Conservation (phyloP, 2,113 vertebrate genomes). For the Cyprinodon brontotheroides region DNA sequence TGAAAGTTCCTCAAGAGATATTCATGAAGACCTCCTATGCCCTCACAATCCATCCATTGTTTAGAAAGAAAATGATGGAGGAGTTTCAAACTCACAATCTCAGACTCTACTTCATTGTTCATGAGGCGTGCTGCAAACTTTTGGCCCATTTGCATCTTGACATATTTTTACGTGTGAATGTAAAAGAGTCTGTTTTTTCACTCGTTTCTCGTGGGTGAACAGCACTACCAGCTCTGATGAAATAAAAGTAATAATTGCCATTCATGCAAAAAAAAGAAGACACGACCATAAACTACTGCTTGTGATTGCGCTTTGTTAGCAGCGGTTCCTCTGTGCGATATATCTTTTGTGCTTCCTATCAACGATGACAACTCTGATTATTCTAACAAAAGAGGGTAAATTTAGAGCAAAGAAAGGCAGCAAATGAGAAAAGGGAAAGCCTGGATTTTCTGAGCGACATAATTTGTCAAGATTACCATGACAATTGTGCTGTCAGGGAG, state of each 20-base stretch:
- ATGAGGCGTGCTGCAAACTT: conserved; percentile 53
- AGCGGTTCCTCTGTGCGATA: neutral
- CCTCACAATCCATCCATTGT: conserved; percentile 1
- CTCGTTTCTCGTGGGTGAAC: neutral
- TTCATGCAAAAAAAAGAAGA: conserved; percentile 7
- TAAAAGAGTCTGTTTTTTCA: neutral
- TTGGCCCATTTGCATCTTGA: conserved; percentile 52
- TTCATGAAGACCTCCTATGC: conserved; percentile 1
- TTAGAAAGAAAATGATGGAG: conserved; percentile 9
- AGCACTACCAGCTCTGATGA: neutral
- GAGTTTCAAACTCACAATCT: conserved; percentile 29
- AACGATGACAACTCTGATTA: conserved; percentile 59
- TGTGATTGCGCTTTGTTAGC: neutral
- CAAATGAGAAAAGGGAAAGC: conserved; percentile 41
- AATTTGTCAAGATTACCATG: conserved; percentile 58
- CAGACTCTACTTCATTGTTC: conserved; percentile 60
- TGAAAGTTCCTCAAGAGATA: neutral
- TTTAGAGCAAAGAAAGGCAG: conserved; percentile 35
- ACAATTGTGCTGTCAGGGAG: conserved; percentile 47
- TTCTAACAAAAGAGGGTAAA: conserved; percentile 55
- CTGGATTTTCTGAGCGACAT: conserved; percentile 49
- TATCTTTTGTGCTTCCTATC: conserved; percentile 40
- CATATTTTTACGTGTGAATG: conserved; percentile 7
- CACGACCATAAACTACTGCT: neutral
- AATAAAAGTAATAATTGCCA: conserved; percentile 19